Evolutionary conservation across 2,797 vertebrate genomes (phyloP).

Genomic region (Enteromius unitaeniatus): DNA sequence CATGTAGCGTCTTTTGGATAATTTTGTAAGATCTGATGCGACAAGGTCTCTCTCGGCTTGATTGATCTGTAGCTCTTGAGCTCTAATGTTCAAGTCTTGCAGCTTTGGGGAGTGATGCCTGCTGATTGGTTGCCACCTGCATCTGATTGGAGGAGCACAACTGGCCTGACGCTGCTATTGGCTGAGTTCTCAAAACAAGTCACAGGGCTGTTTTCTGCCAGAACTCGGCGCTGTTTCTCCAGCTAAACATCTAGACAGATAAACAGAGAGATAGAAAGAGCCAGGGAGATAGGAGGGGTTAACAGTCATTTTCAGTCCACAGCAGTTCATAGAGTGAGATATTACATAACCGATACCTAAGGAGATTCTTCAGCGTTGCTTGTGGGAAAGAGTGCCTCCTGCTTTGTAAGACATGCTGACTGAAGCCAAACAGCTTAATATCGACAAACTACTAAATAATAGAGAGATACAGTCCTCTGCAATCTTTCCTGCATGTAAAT

Average conservation of each 20-base stretch:
- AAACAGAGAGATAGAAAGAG: slow-evolving; percentile 7
- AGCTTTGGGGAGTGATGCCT: neutral
- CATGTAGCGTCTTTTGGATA: slow-evolving; percentile 4
- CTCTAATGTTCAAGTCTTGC: neutral
- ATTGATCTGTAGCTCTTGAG: slow-evolving; percentile 31
- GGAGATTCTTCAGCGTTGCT: slow-evolving; percentile 12
- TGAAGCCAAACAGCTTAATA: slow-evolving; percentile 30
- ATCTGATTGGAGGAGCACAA: slow-evolving; percentile 28
- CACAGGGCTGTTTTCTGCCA: slow-evolving; percentile 44
- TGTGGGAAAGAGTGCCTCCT: slow-evolving; percentile 11
- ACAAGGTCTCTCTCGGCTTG: neutral
- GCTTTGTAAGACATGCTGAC: slow-evolving; percentile 27
- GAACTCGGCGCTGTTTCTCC: slow-evolving; percentile 8
- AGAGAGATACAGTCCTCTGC: neutral
- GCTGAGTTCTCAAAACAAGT: slow-evolving; percentile 28
- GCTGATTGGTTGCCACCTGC: slow-evolving; percentile 13
- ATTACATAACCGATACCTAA: slow-evolving; percentile 43
- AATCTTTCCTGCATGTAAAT: neutral
- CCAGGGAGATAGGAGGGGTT: neutral
- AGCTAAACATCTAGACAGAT: slow-evolving; percentile 6
- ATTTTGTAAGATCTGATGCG: slow-evolving; percentile 8
- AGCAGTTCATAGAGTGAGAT: slow-evolving; percentile 18
- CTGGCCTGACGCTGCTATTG: slow-evolving; percentile 13
- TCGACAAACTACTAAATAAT: slow-evolving; percentile 18
- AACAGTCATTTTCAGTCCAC: slow-evolving; percentile 25